phyloP scores from a whole-genome alignment of 2,113 vertebrate species.

The Mixornis gularis region DNA sequence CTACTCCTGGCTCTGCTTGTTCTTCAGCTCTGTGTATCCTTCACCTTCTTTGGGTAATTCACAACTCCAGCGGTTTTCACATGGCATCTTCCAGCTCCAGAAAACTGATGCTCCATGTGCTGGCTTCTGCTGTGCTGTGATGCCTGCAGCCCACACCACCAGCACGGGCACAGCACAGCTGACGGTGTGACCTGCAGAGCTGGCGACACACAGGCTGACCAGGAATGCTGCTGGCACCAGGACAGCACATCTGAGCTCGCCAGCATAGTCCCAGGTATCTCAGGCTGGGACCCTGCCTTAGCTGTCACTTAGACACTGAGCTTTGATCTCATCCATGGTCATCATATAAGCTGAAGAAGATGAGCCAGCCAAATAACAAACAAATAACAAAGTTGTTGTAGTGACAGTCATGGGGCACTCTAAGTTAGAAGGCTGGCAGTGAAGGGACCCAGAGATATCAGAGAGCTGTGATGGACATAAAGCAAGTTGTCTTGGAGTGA shows the following conservation, averaged over 20 bases:
- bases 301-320: not conserved
- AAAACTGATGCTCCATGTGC: not conserved
- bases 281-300: not conserved
- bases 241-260: not conserved
- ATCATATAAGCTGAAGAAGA: not conserved
- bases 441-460: not conserved
- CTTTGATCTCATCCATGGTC: not conserved
- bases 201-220: fast-evolving
- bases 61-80: not conserved
- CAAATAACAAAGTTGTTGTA: not conserved
- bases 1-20: not conserved
- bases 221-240: fast-evolving
- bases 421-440: not conserved
- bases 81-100: not conserved
- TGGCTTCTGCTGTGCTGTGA: not conserved
- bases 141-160: fast-evolving
- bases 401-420: not conserved
- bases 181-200: not conserved
- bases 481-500: not conserved
- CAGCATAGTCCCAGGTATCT: not conserved
- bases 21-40: not conserved
- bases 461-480: not conserved
- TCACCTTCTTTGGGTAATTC: not conserved
- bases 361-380: not conserved
- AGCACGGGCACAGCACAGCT: not conserved